A percentile compares a stretch with the other conserved stretches of the same genome.
Evolutionary conservation across 2,113 vertebrate genomes (phyloP).

Genomic region (human): GRCh38 chr18:67937001-67937500

Average conservation of each 20-base stretch:
- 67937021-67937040: neutral
- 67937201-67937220: neutral
- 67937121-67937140: neutral
- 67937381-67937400: neutral
- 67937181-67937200: neutral
- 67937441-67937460: neutral
- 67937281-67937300: neutral
- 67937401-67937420: neutral
- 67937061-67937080: neutral
- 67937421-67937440: neutral
- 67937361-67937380: neutral
- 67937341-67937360: neutral
- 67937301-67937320: neutral
- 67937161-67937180: neutral
- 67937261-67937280: neutral
- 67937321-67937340: neutral
- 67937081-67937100: neutral
- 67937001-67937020: neutral
- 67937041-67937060: neutral
- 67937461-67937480: neutral
- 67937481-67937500: neutral
- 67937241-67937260: neutral
- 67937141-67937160: neutral
- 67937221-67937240: neutral
- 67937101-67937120: neutral